These are phyloP conservation scores for Acanthococcus lagerstroemiae DNA, from an alignment of 2,888 invertebrate species.

Conservation along the genomic window DNA sequence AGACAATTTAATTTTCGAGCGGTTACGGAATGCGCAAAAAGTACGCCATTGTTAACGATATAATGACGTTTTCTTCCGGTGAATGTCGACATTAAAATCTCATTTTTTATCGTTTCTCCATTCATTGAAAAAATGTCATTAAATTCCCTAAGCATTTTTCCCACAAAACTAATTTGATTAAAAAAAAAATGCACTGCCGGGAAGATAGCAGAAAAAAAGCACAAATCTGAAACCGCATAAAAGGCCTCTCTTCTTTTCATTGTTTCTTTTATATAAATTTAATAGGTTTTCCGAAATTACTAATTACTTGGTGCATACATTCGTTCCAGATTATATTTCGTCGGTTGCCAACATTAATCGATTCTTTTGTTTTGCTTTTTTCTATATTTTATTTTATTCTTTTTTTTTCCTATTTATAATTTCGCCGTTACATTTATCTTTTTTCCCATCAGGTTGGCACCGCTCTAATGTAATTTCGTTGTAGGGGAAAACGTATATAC, in stretches of 20 bases:
- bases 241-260: slow-evolving; percentile 20
- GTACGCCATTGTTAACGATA: slow-evolving; percentile 7
- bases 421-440: too few species aligned
- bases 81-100: slow-evolving; percentile 20
- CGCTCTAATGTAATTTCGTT: slow-evolving; percentile 24
- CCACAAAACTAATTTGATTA: slow-evolving; percentile 12
- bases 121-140: slow-evolving; percentile 24
- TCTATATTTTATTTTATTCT: too few species aligned
- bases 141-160: slow-evolving; percentile 20
- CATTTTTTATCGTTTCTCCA: slow-evolving; percentile 22
- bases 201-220: slow-evolving; percentile 8
- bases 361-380: too few species aligned
- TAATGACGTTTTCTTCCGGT: slow-evolving; percentile 17
- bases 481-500: slow-evolving; percentile 3
- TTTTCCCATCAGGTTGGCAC: too few species aligned
- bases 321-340: slow-evolving; percentile 10
- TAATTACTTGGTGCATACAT: slow-evolving; percentile 18
- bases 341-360: slow-evolving; percentile 21
- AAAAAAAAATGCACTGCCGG: slow-evolving; percentile 4
- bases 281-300: slow-evolving; percentile 23
- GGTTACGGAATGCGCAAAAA: slow-evolving; percentile 1
- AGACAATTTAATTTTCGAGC: too few species aligned
- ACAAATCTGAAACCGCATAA: background rate
- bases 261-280: slow-evolving; percentile 14
- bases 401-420: too few species aligned